These are phyloP conservation scores for Leucophenga varia DNA, from an alignment of 1,140 invertebrate genomes.

Conservation along the genomic window DNA sequence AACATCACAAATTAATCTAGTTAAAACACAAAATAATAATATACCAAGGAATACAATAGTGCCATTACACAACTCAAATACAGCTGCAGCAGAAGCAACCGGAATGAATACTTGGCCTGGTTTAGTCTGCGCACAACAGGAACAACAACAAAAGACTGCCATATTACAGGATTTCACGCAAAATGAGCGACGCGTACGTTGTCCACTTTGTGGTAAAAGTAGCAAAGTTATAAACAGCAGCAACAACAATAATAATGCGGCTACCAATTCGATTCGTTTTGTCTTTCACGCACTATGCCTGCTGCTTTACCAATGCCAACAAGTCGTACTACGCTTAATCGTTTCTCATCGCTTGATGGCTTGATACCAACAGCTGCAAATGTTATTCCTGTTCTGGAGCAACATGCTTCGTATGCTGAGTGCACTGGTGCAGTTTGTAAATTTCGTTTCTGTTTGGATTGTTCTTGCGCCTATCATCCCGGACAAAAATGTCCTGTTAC, in stretches of 20 bases:
- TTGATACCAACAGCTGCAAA: background rate
- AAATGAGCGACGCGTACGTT: constrained; percentile 31
- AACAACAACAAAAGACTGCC: constrained; percentile 7
- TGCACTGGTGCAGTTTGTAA: constrained; percentile 30
- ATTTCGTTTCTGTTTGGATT: constrained; percentile 35
- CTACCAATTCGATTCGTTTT: no score
- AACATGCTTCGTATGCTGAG: constrained; percentile 13
- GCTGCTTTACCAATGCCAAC: no score
- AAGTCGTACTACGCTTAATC: constrained; percentile 17
- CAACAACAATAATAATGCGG: no score
- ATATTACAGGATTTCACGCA: background rate
- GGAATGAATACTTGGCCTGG: no score
- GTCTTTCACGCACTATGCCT: no score
- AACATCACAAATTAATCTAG: constrained; percentile 4
- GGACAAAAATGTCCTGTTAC: constrained; percentile 36
- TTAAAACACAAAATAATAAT: no score
- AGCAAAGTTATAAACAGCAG: no score
- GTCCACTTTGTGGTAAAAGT: constrained; percentile 31
- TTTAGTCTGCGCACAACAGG: no score
- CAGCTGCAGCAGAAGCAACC: constrained; percentile 38
- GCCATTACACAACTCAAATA: constrained; percentile 18
- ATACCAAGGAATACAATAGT: no score
- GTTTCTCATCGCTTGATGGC: constrained; percentile 30
- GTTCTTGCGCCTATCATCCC: constrained; percentile 31
- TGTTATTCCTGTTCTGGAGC: background rate